These are phyloP conservation scores for Periophthalmus modestus DNA, from an alignment of 2,113 vertebrate species.

Conservation along the genomic window DNA sequence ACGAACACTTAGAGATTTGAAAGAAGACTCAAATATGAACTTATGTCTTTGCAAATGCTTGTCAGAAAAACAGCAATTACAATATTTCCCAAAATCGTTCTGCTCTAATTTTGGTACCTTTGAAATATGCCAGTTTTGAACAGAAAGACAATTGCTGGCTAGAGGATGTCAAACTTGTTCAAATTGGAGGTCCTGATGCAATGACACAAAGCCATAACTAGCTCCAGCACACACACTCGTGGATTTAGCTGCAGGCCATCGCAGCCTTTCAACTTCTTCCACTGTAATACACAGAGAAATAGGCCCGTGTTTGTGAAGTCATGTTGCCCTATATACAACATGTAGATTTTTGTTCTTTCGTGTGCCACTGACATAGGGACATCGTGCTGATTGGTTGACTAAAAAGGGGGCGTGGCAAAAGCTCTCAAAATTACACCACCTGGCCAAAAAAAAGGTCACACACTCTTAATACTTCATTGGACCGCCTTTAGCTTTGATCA, in stretches of 20 bases:
- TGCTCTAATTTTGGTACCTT: not conserved
- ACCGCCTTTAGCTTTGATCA: too few relatives aligned
- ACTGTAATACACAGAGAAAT: constrained; percentile 10
- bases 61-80: too few relatives aligned
- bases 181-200: constrained; percentile 10
- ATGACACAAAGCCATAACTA: constrained; percentile 8
- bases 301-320: constrained; percentile 10
- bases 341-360: not conserved
- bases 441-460: too few relatives aligned
- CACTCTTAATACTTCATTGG: too few relatives aligned
- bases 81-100: too few relatives aligned
- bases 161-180: constrained; percentile 27
- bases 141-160: constrained; percentile 50
- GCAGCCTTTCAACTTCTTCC: constrained; percentile 23
- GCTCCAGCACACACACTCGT: constrained; percentile 22
- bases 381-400: too few relatives aligned
- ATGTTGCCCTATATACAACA: not conserved
- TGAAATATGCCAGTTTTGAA: constrained; percentile 10
- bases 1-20: not conserved
- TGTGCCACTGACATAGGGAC: not conserved
- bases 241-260: constrained; percentile 18
- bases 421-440: too few relatives aligned
- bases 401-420: too few relatives aligned
- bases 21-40: too few relatives aligned
- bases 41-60: not conserved